Conservation (phyloP, 2,888 invertebrate genomes). For the Drosophila stalkeri region DNA sequence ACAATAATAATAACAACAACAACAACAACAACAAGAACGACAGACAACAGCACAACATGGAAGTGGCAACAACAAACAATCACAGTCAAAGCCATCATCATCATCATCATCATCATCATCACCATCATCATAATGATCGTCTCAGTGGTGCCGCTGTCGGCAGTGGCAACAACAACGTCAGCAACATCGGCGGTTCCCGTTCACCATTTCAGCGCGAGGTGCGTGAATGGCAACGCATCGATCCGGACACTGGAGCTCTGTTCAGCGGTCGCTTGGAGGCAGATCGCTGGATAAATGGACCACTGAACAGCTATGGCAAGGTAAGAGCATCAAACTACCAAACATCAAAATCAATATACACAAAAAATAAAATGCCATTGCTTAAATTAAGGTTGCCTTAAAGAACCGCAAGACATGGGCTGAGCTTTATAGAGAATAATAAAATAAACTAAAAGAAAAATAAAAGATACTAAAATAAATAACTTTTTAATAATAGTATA, state of each 20-base stretch:
- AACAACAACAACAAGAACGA: constrained; percentile 30
- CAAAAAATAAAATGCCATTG: constrained; percentile 12
- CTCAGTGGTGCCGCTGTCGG: constrained; percentile 40
- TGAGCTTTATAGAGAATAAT: no score
- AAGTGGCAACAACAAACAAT: constrained; percentile 82
- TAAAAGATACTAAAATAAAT: no score
- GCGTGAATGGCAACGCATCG: constrained; percentile 86
- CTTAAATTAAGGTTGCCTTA: constrained; percentile 2
- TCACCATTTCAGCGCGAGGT: constrained; percentile 85
- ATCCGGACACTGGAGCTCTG: constrained; percentile 85
- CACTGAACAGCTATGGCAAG: constrained; percentile 85
- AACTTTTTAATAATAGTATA: no score
- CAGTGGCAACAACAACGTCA: constrained; percentile 16
- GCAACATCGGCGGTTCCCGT: constrained; percentile 66
- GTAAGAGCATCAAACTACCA: constrained; percentile 67
- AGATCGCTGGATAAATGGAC: constrained; percentile 86
- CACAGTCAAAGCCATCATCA: constrained; percentile 80
- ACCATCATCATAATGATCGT: constrained; percentile 71
- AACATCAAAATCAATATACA: constrained; percentile 12
- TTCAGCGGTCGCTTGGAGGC: constrained; percentile 85
- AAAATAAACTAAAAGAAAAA: no score
- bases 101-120: constrained; percentile 72
- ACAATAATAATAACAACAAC: constrained; percentile 26
- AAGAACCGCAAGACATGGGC: neutral
- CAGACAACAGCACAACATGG: constrained; percentile 62